phyloP scores from a whole-genome alignment of 2,113 vertebrate species.

The Abramis brama region DNA sequence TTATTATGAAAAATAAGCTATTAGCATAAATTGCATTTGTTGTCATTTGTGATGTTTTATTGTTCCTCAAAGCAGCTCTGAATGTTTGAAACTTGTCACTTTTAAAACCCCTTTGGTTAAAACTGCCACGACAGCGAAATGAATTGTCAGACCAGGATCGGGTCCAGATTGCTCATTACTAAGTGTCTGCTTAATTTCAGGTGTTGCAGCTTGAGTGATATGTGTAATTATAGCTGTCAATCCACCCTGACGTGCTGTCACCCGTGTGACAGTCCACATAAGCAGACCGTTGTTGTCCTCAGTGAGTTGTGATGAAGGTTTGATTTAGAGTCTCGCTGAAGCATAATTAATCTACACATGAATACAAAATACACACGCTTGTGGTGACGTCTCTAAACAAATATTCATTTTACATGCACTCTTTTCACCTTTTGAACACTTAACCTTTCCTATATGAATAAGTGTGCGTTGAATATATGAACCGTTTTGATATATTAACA shows the following conservation, averaged over 20 bases:
- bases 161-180: constrained; percentile 48
- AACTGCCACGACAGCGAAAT: constrained; percentile 44
- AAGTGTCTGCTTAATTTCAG: constrained; percentile 56
- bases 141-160: constrained; percentile 51
- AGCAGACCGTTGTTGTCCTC: constrained; percentile 31
- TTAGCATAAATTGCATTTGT: constrained; percentile 52
- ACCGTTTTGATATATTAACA: not conserved
- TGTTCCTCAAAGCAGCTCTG: constrained; percentile 10
- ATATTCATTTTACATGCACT: not conserved
- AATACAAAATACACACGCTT: constrained; percentile 40
- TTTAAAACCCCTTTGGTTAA: constrained; percentile 1
- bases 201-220: constrained; percentile 48
- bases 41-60: constrained; percentile 16
- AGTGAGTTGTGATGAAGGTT: constrained; percentile 45
- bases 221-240: constrained; percentile 64
- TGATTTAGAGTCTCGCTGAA: constrained; percentile 38
- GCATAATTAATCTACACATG: constrained; percentile 29
- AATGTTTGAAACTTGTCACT: constrained; percentile 48
- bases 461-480: not conserved
- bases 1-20: constrained; percentile 47
- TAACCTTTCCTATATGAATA: no score
- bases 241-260: constrained; percentile 53
- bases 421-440: no score
- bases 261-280: constrained; percentile 51
- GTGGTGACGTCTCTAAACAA: constrained; percentile 17